Evolutionary conservation across 2,113 vertebrate species (phyloP).

Genomic region (Herpetotheres cachinnans): DNA sequence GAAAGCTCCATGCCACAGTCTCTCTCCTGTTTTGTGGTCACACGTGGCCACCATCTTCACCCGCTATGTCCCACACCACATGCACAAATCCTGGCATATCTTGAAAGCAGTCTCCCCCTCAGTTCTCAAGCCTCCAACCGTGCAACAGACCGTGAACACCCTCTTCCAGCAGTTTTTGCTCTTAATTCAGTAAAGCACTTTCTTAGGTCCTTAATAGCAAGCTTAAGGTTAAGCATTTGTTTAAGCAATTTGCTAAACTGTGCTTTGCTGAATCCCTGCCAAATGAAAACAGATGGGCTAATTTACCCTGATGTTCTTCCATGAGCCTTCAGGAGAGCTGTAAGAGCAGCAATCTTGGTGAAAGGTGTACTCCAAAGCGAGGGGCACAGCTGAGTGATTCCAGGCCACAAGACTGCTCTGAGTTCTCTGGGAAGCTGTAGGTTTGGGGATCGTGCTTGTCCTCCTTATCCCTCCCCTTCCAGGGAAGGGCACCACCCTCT

Average conservation of each 20-base stretch:
- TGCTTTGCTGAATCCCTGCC: slow-evolving; percentile 18
- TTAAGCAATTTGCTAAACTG: background rate
- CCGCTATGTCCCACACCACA: background rate
- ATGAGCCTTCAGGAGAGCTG: background rate
- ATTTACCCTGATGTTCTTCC: slow-evolving; percentile 8
- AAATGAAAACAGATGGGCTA: slow-evolving; percentile 22
- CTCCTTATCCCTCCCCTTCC: background rate
- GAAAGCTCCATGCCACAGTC: background rate
- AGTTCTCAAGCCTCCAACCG: background rate
- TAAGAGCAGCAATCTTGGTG: background rate
- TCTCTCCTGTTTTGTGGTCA: background rate
- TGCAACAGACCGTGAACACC: background rate
- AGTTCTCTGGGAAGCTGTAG: background rate
- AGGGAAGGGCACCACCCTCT: background rate
- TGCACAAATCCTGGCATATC: background rate
- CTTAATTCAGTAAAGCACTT: background rate
- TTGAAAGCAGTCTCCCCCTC: background rate
- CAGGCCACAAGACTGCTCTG: background rate
- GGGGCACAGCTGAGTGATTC: background rate
- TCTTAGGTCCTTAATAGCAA: background rate
- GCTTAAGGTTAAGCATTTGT: slow-evolving; percentile 23
- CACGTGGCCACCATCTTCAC: background rate
- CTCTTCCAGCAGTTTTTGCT: background rate
- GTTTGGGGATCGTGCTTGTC: background rate
- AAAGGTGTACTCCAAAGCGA: background rate